Conservation (phyloP, 30 jellyfish, hydroid and myxozoan genomes). For the Haliclystus octoradiatus region DNA sequence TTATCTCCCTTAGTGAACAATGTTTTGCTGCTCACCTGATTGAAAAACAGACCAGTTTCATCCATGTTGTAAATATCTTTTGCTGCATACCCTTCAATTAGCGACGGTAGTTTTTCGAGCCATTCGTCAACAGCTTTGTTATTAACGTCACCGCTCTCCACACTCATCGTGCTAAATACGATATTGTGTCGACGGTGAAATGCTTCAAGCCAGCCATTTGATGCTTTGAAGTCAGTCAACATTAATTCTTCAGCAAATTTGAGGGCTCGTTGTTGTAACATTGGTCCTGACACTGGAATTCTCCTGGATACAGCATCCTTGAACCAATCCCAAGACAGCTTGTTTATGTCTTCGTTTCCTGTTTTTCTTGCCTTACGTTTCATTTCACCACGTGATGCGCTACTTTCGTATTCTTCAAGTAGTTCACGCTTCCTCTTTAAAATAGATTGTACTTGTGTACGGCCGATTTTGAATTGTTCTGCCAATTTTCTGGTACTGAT, state of each 20-base stretch:
- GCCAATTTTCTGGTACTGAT: no score
- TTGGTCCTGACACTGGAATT: not conserved
- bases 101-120: not conserved
- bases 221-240: not conserved
- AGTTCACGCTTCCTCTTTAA: no score
- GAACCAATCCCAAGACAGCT: constrained; percentile 1
- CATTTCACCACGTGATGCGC: no score
- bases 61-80: not conserved
- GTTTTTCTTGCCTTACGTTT: no score
- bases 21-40: not conserved
- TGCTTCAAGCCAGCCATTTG: constrained; percentile 11
- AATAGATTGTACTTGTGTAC: no score
- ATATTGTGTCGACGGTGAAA: constrained; percentile 1
- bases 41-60: not conserved
- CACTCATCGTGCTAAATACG: not conserved
- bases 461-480: no score
- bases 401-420: no score
- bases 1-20: not conserved
- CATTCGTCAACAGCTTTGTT: no score
- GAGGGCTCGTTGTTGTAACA: constrained; percentile 6
- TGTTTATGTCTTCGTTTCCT: not conserved
- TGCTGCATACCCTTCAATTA: not conserved
- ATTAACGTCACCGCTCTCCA: not conserved
- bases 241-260: not conserved
- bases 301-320: not conserved